phyloP scores from a whole-genome alignment of 2,113 vertebrate genomes.

The Pogona vitticeps region DNA sequence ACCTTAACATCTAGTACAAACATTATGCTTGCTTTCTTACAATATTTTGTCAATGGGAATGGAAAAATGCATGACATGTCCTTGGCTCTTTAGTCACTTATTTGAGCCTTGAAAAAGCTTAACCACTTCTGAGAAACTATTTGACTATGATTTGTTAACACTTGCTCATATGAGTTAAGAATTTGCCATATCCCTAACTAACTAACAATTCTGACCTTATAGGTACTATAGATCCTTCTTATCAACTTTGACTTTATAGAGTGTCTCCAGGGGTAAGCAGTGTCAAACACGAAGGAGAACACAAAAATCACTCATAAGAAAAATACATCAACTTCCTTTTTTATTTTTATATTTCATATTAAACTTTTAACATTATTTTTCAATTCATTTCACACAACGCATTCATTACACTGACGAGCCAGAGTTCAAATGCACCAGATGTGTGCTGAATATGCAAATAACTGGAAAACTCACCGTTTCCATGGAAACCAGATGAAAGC shows the following conservation, averaged over 20 bases:
- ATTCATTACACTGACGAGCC: slow-evolving; percentile 59
- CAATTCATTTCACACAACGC: slow-evolving; percentile 51
- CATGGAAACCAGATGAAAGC: slow-evolving; percentile 65
- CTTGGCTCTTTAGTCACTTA: neutral
- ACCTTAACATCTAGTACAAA: neutral
- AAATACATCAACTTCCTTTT: slow-evolving; percentile 17
- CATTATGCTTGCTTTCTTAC: neutral
- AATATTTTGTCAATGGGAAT: neutral
- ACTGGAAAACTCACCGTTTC: slow-evolving; percentile 62
- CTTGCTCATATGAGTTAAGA: neutral
- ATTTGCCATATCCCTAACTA: neutral
- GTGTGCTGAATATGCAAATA: slow-evolving; percentile 67
- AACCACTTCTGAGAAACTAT: neutral
- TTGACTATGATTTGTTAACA: neutral
- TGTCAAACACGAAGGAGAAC: neutral
- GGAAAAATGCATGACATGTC: neutral
- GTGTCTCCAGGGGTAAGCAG: neutral
- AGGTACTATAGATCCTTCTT: neutral
- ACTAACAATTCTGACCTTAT: neutral
- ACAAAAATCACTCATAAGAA: neutral
- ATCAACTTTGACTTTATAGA: neutral
- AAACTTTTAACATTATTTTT: slow-evolving; percentile 61
- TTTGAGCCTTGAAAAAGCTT: neutral
- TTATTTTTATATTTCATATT: slow-evolving; percentile 53
- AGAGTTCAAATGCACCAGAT: slow-evolving; percentile 66